Evolutionary conservation across 2,797 vertebrate genomes (phyloP), one percentile per base, ranked within the genome.

Genomic region (Garrulus glandarius): DNA sequence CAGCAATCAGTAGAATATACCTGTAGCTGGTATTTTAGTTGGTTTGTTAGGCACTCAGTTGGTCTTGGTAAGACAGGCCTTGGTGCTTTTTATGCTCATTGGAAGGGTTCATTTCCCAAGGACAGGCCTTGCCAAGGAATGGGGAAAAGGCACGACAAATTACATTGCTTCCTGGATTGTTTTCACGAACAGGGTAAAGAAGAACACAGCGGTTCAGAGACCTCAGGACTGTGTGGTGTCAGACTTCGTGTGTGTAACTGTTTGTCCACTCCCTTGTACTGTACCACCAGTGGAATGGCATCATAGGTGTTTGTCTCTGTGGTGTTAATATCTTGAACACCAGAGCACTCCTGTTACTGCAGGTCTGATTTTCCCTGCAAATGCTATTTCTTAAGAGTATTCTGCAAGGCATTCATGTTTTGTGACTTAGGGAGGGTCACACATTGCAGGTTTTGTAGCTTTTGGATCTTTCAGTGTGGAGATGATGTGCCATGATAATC

Each of bases 71-170:
- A 46, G 23, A 8, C 0, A 2, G 34, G 34, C 32, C 63, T 94
- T 0, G 2, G 22, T 26, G 2, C 6, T 59, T 30, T 5, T 50
- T 2, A 0, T 9, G 12, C 22, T 30, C 4, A 0, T 24, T 79
- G 49, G 21, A 61, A 69, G 19, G 9, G 15, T 77, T 89, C 17
- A 10, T 87, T 27, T 64, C 23, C 32, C 8, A 44, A 15, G n/a
- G 16, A 17, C 0, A 0, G 30, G n/a, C 46, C 56, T 71, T 77
- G 41, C 36, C 5, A 12, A 50, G 52, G 65, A 60, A 50, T 4
- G 15, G 4, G 18, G 15, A 18, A 61, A 39, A 79, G 24, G 39
- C 7, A 3, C 27, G 36, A 44, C 13, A 67, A 19, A 30, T 64
- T 22, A 6, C 36, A 5, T 67, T 67, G 21, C 20, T 75, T 57